Conservation (phyloP, 2,888 invertebrate genomes). For the Hoplodrina blanda region DNA sequence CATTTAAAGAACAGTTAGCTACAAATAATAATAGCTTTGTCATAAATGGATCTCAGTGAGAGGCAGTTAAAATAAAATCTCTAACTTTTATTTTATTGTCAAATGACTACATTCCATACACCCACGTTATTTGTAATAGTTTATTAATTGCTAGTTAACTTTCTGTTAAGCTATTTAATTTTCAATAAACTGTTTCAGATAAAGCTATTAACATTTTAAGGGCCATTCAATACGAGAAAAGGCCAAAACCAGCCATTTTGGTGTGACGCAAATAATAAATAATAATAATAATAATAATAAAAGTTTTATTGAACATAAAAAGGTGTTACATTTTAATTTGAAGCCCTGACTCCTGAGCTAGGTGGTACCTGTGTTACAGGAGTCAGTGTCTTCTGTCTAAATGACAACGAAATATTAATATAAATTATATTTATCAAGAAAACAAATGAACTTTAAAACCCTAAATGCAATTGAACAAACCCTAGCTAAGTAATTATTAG, state of each 20-base stretch:
- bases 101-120: constrained; percentile 43
- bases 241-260: neutral
- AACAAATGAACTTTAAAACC: neutral
- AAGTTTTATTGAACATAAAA: no score
- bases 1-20: constrained; percentile 30
- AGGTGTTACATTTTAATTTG: no score
- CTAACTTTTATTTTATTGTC: constrained; percentile 41
- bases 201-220: constrained; percentile 48
- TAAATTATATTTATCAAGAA: neutral
- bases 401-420: neutral
- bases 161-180: constrained; percentile 9
- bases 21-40: constrained; percentile 43
- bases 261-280: constrained; percentile 16
- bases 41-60: constrained; percentile 36
- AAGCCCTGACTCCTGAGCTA: no score
- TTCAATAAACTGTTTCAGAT: constrained; percentile 35
- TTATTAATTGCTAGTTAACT: constrained; percentile 50
- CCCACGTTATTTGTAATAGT: constrained; percentile 49
- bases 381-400: neutral
- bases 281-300: no score
- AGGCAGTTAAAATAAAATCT: constrained; percentile 47
- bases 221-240: constrained; percentile 20
- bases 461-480: neutral
- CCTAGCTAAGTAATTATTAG: neutral
- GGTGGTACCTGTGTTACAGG: no score